A percentile compares a stretch with the other conserved stretches of the same genome.
phyloP scores from a whole-genome alignment of 2,113 vertebrate genomes.

The Mormyrus iriodes region DNA sequence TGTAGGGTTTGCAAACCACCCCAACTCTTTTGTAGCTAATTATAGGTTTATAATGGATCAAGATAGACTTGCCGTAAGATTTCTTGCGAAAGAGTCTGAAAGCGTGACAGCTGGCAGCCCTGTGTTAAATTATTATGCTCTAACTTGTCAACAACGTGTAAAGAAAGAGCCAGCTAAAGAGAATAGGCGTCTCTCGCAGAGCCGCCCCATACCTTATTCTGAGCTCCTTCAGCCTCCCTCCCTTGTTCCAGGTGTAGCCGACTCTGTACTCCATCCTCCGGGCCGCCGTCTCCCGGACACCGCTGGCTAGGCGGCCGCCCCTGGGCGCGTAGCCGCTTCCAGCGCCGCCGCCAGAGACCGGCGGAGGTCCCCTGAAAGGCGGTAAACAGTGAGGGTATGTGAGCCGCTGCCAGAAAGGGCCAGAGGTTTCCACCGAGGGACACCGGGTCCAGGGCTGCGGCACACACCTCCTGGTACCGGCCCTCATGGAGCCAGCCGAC shows the following conservation, averaged over 20 bases:
- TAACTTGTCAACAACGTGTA: neutral
- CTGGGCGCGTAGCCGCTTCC: neutral
- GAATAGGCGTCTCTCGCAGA: neutral
- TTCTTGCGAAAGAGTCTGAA: neutral
- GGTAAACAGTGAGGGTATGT: neutral
- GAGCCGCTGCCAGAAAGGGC: neutral
- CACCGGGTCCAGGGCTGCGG: neutral
- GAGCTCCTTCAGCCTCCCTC: conserved; percentile 67
- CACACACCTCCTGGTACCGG: neutral
- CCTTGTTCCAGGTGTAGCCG: conserved; percentile 54
- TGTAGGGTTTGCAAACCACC: neutral
- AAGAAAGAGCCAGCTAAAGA: neutral
- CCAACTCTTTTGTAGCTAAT: neutral
- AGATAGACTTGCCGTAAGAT: neutral
- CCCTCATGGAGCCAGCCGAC: neutral
- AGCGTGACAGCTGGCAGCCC: neutral
- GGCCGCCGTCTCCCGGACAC: neutral
- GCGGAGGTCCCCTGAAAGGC: neutral
- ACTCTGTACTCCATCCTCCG: conserved; percentile 37
- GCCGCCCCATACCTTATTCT: conserved; percentile 58
- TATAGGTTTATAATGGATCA: neutral
- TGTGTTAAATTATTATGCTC: neutral
- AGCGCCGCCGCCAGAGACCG: neutral
- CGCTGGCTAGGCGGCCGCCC: neutral
- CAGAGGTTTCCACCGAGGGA: neutral